Evolutionary conservation across 2,888 invertebrate genomes (phyloP), one percentile per base, ranked within the genome.

Genomic region (Tromatobia lineatoria): DNA sequence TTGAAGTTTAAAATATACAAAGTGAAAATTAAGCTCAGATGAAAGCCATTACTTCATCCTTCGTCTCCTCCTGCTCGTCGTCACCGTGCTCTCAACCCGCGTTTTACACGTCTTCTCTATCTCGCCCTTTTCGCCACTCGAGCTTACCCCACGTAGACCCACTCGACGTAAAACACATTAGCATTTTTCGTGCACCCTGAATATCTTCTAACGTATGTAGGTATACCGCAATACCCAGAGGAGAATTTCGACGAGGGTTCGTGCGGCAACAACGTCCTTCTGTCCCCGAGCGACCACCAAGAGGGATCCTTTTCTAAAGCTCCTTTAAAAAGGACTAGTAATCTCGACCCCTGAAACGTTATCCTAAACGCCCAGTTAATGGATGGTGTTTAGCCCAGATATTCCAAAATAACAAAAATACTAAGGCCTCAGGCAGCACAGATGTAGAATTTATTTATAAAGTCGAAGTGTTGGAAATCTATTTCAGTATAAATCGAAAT

Each of bases 131-230:
- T 80, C 67, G 71, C 83, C 52, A 80, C 83, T 83, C 83, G 76
- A 76, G 76, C 34, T 64, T 10, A 54, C 57, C 66, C 80, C 57
- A 64, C 13, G 47, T 52, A 20, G 80, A 66, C 38, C 74, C 87
- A 87, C 89, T 90, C 84, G 83, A 83, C 85, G 86, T 82, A 86
- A 89, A 89, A 86, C 87, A 83, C 83, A 90, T 90, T 89, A 90
- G 85, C 90, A 88, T 90, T 88, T 89, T 88, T 85, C 80, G 80
- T 69, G 77, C 83, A 77, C 83, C 86, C 86, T 87, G 83, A 86
- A 86, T 87, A 84, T 85, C 70, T 80, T 71, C 80, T 54, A 59
- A 61, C 61, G 61, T 34, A 61, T 34, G 61, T 34, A 34, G 61
- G 61, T 61, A 34, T 34, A 61, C 61, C 61, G 61, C 61, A 61